A percentile compares a stretch with the other conserved stretches of the same genome.
Conservation (phyloP, 1,140 invertebrate genomes). For the Drosophila grimshawi region DNA sequence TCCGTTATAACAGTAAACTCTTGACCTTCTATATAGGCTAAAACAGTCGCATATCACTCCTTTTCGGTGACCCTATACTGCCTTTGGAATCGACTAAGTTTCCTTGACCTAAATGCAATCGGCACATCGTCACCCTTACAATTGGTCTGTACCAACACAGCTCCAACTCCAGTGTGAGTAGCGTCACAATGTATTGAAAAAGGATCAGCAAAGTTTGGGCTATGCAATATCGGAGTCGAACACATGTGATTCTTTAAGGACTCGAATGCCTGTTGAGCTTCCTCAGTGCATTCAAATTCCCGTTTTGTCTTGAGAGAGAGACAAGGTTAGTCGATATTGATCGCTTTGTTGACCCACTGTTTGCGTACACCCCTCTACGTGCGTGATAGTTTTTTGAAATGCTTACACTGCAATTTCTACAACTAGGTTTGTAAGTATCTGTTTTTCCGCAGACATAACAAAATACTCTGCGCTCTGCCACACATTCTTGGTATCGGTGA, state of each 20-base stretch:
- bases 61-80: constrained; percentile 5
- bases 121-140: not conserved
- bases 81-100: not conserved
- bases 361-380: too few relatives aligned
- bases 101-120: not conserved
- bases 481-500: too few relatives aligned
- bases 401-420: too few relatives aligned
- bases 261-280: not conserved
- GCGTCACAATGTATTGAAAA: constrained; percentile 1
- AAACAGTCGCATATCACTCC: constrained; percentile 1
- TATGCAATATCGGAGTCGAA: not conserved
- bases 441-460: too few relatives aligned
- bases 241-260: not conserved
- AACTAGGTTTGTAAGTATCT: too few relatives aligned
- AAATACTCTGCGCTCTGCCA: too few relatives aligned
- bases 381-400: too few relatives aligned
- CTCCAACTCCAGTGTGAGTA: constrained; percentile 6
- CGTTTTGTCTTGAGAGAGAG: too few relatives aligned
- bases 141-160: not conserved
- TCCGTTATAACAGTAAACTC: constrained; percentile 3
- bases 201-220: not conserved
- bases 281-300: too few relatives aligned
- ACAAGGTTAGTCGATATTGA: too few relatives aligned
- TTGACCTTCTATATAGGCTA: constrained; percentile 6
- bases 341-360: too few relatives aligned